phyloP scores from a whole-genome alignment of 35 echinoderm and acorn worm genomes.

The Apostichopus japonicus region DNA sequence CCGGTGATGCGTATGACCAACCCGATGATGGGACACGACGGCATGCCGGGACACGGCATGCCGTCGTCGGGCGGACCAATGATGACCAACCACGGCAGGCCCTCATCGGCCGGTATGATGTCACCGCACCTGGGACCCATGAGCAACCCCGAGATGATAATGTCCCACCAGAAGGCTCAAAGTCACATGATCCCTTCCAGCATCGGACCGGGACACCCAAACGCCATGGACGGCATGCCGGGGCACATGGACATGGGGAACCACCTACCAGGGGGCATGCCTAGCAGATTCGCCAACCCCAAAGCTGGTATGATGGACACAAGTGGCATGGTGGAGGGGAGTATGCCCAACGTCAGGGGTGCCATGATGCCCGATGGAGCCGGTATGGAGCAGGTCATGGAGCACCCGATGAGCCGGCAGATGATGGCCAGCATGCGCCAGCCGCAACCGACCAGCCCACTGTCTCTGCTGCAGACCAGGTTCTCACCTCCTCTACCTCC shows the following conservation, averaged over 20 bases:
- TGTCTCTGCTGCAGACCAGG: slow-evolving; percentile 87
- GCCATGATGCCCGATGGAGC: slow-evolving; percentile 59
- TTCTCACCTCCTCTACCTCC: slow-evolving; percentile 94
- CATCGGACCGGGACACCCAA: slow-evolving; percentile 56
- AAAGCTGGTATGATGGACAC: slow-evolving; percentile 48
- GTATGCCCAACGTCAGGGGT: slow-evolving; percentile 56
- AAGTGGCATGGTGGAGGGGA: slow-evolving; percentile 54
- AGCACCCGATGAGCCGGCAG: slow-evolving; percentile 51
- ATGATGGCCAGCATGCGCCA: slow-evolving; percentile 52
- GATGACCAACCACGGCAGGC: slow-evolving; percentile 60
- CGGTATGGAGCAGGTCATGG: slow-evolving; percentile 21
- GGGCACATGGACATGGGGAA: slow-evolving; percentile 44
- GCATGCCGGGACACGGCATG: slow-evolving; percentile 23
- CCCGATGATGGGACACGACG: slow-evolving; percentile 48
- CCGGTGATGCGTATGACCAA: slow-evolving; percentile 55
- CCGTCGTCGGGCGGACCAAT: slow-evolving; percentile 39
- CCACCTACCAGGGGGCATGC: slow-evolving; percentile 14
- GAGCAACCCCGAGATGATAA: slow-evolving; percentile 42
- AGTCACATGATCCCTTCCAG: slow-evolving; percentile 51
- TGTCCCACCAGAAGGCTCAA: slow-evolving; percentile 43
- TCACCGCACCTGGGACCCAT: slow-evolving; percentile 31
- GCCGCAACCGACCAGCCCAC: slow-evolving; percentile 70
- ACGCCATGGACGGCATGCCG: slow-evolving; percentile 63
- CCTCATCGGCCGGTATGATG: slow-evolving; percentile 64
- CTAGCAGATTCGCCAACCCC: slow-evolving; percentile 26